Base-by-base conservation (phyloP, 2,888 invertebrate genomes). In the Falcaria lacertinaria region DNA sequence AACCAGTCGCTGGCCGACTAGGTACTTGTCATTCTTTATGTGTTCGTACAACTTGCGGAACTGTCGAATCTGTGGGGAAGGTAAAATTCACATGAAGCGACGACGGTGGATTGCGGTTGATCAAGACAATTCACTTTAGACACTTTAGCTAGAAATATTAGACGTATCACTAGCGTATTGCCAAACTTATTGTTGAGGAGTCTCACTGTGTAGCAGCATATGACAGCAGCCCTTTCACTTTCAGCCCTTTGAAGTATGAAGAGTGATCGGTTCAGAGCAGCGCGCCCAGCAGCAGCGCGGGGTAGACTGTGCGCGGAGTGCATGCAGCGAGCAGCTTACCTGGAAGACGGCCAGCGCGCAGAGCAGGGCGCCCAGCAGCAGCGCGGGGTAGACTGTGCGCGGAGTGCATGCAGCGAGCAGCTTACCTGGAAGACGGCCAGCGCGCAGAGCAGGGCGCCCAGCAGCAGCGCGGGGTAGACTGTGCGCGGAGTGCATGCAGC, bases 11-110 rank as follows among this genome's bases (percentile, higher is more conserved):
- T 98, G 96, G 0, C 99, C 99, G 11, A 99, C 98, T 39, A 99
- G 91, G 88, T 99, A 98, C 89, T 98, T 99, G 87, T 99, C 99
- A 85, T 99, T 99, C 88, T 98, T 98, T 71, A 99, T 99, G 83
- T 98, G 98, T 76, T 98, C 97, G 80, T 98, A 98, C 14, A 99
- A 89, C 68, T 97, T 96, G 67, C 93, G 94, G 88, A 99, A 97
- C 77, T 99, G 98, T 43, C 95, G 93, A 44, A 98, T 93, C 91
- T 99, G 97, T 69, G 43, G 48, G 43, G 1, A 8, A 15, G 13
- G 16, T 16, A 2, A 25, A 43, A 44, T 7, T 7, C 4, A 19
- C 6, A 6, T 19, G 19, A 19, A 19, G 6, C 19, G 6, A 19
- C 4, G 19, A 3, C 6, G 19, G n/a, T n/a, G n/a, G n/a, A n/a